A percentile compares a stretch with the other conserved stretches of the same genome.
phyloP scores from a whole-genome alignment of 2,113 vertebrate genomes.

The Alosa alosa region DNA sequence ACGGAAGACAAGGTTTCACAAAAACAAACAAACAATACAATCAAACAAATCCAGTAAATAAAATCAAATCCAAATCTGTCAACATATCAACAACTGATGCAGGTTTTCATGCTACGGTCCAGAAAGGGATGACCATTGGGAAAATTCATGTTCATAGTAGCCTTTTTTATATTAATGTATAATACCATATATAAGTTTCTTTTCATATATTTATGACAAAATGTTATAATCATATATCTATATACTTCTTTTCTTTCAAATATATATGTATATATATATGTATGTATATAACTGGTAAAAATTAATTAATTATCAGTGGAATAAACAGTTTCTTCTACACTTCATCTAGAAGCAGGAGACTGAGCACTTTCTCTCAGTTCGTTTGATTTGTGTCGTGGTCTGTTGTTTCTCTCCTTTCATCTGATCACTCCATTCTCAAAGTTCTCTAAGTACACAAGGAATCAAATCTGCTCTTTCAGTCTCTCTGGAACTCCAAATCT shows the following conservation, averaged over 20 bases:
- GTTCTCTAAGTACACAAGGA: conserved; percentile 71
- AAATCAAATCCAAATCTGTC: conserved; percentile 47
- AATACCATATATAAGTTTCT: conserved; percentile 60
- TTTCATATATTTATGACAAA: conserved; percentile 67
- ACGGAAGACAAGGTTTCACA: conserved; percentile 69
- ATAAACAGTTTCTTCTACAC: conserved; percentile 65
- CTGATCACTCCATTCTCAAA: conserved; percentile 58
- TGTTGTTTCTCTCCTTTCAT: conserved; percentile 62
- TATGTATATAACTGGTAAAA: conserved; percentile 73
- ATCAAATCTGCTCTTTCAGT: conserved; percentile 51
- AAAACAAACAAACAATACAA: conserved; percentile 52
- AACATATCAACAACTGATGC: conserved; percentile 60
- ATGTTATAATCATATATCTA: conserved; percentile 75
- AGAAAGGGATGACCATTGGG: conserved; percentile 67
- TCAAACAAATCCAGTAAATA: conserved; percentile 43
- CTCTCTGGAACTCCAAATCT: conserved; percentile 66
- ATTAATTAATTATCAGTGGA: conserved; percentile 72
- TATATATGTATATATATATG: conserved; percentile 56
- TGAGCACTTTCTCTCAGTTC: conserved; percentile 63
- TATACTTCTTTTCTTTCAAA: conserved; percentile 73
- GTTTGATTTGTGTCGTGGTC: conserved; percentile 55
- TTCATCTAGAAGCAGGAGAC: conserved; percentile 71
- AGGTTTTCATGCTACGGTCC: conserved; percentile 73
- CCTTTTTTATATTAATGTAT: conserved; percentile 64
- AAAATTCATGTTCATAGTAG: conserved; percentile 60